Percentiles rank a stretch among this genome's conserved stretches.
Evolutionary conservation across 23 tunicate genomes (phyloP).

Genomic region (Clavelina lepadiformis): DNA sequence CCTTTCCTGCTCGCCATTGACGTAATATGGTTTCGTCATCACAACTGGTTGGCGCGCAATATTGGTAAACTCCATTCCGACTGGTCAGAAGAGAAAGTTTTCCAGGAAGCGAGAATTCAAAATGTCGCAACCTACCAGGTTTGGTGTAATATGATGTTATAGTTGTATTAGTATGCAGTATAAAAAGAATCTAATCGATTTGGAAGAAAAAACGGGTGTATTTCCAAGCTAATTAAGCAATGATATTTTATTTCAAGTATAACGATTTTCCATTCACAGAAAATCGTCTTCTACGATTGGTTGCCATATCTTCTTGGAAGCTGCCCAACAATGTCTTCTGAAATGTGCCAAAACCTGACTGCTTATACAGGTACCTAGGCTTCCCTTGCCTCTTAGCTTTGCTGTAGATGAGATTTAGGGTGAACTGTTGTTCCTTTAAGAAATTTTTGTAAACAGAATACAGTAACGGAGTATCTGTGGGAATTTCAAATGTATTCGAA

Average conservation of each 20-base stretch:
- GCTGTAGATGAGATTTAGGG: background rate
- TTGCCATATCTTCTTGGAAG: constrained; percentile 66
- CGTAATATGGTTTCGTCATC: constrained; percentile 62
- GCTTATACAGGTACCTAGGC: constrained; percentile 34
- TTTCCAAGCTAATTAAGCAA: no score
- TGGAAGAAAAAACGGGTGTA: no score
- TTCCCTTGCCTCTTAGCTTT: background rate
- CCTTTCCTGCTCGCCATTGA: constrained; percentile 50
- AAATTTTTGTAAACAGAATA: constrained; percentile 47
- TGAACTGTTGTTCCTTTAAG: background rate
- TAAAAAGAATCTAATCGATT: no score
- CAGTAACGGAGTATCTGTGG: constrained; percentile 44
- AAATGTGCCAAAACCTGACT: background rate
- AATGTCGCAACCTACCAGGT: constrained; percentile 86
- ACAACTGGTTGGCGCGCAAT: constrained; percentile 49
- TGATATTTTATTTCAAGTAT: no score
- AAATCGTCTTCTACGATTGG: constrained; percentile 80
- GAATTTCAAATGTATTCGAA: constrained; percentile 61
- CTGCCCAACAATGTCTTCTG: constrained; percentile 11
- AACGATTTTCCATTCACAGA: no score
- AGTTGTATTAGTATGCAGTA: no score
- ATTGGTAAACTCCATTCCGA: constrained; percentile 14
- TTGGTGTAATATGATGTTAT: no score
- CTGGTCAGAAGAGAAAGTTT: constrained; percentile 70
- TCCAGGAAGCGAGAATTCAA: constrained; percentile 63